Base-by-base conservation (phyloP, 2,888 invertebrate species). In the Ferdinandea cuprea region DNA sequence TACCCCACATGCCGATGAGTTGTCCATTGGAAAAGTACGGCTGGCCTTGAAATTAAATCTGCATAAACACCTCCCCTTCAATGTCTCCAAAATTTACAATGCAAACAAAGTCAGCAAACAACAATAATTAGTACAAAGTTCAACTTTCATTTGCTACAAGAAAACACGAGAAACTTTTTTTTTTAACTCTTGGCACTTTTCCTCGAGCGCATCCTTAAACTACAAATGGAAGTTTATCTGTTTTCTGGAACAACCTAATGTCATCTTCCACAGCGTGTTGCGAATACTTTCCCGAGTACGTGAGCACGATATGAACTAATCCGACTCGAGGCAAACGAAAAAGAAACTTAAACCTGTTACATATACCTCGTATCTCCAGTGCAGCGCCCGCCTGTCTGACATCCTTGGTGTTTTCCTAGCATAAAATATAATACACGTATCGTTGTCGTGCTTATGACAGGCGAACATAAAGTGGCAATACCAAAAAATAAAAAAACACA, bases 381-480 rank as follows among this genome's bases (percentile, higher is more conserved):
- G 19, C 15, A 48, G 30, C n/a, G 8, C 11, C 30, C 15, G 8
- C 17, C 44, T 21, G 8, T 30, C 44, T 61, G 46, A 50, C 48
- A 72, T 50, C 50, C 42, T 50, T 32, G 40, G 48, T 19, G 21
- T 35, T 48, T 48, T 52, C 28, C 35, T 72, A 9, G n/a, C n/a
- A n/a, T n/a, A 15, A 11, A 15, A 65, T 58, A 72, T 59, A 35
- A 65, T 54, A 25, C 61, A 63, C 63, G 72, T 63, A 65, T 50
- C 42, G 13, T 44, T 56, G 44, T 59, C 28, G 25, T 58, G 30
- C 58, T 35, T 58, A 50, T 72, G 72, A 78, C 63, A 58, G 50
- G 50, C 42, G 30, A 73, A 66, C 72, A 65, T 58, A 17, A 56
- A 61, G 71, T 50, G 46, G 15, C 54, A 25, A 35, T 11, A 15